Evolutionary conservation across 92 coral and sea anemone genomes (phyloP).

Genomic region (Epizoanthus illoricatus): DNA sequence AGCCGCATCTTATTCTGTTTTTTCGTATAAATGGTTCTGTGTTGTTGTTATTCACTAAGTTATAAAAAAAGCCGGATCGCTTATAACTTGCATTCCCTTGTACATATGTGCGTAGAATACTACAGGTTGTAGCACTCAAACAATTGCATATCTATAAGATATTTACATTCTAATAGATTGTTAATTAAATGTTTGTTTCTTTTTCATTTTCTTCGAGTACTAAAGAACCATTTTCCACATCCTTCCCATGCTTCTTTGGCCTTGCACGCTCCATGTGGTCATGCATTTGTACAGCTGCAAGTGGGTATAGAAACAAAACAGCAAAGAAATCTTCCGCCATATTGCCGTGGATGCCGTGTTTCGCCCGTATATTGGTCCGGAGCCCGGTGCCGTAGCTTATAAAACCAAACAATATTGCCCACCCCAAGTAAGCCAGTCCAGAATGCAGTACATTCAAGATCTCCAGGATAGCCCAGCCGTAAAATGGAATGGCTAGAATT

Average conservation of each 20-base stretch:
- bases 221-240: conserved; percentile 19
- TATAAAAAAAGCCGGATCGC: too few relatives aligned
- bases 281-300: conserved; percentile 83
- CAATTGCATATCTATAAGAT: too few relatives aligned
- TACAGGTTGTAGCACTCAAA: too few relatives aligned
- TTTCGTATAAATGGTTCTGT: too few relatives aligned
- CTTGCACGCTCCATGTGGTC: conserved; percentile 53
- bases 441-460: conserved; percentile 50
- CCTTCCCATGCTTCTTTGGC: not conserved
- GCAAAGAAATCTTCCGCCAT: conserved; percentile 72
- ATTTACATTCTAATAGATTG: too few relatives aligned
- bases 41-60: too few relatives aligned
- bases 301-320: conserved; percentile 63
- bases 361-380: conserved; percentile 62
- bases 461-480: conserved; percentile 62
- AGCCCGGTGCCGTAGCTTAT: conserved; percentile 73
- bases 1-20: too few relatives aligned
- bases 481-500: conserved; percentile 62
- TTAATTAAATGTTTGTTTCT: conserved; percentile 22
- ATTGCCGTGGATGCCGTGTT: conserved; percentile 69
- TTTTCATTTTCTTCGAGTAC: not conserved
- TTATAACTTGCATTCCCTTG: too few relatives aligned
- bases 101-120: too few relatives aligned
- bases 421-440: conserved; percentile 81
- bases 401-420: conserved; percentile 84